Percentiles rank a stretch among this genome's conserved stretches.
phyloP scores from a whole-genome alignment of 2,797 vertebrate species.

The Sebastes diploproa region DNA sequence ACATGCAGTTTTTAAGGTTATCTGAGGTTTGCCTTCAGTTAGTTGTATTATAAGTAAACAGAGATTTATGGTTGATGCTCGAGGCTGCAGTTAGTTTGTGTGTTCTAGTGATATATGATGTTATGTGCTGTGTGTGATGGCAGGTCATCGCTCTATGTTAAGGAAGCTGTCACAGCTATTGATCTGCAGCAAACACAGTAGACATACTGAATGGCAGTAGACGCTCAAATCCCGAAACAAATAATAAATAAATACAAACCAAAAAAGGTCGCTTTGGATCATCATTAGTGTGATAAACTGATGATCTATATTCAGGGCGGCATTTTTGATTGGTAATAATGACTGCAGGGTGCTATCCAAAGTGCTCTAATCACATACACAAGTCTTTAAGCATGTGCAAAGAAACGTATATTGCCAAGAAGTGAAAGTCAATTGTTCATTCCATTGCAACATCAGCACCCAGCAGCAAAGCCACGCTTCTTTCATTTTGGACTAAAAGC shows the following conservation, averaged over 20 bases:
- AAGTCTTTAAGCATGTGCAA: background rate
- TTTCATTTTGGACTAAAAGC: too few relatives aligned
- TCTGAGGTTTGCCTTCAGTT: background rate
- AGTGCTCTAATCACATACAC: background rate
- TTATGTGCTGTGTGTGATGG: background rate
- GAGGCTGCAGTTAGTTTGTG: background rate
- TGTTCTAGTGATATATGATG: constrained; percentile 8
- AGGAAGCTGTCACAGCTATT: constrained; percentile 21
- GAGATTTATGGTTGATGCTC: background rate
- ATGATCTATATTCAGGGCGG: background rate
- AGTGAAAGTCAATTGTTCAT: too few relatives aligned
- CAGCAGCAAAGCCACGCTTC: too few relatives aligned
- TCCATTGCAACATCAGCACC: too few relatives aligned
- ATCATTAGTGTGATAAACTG: background rate
- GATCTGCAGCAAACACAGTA: constrained; percentile 16
- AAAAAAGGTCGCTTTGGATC: background rate
- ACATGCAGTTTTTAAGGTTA: background rate
- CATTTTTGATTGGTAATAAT: background rate
- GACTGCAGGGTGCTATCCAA: background rate
- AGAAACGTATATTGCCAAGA: background rate
- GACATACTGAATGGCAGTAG: constrained; percentile 5
- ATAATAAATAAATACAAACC: background rate
- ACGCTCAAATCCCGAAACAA: background rate
- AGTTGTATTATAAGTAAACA: background rate
- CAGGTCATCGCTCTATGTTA: constrained; percentile 31